Base-by-base conservation (phyloP, 2,113 vertebrate species). In the Climacteris rufus region DNA sequence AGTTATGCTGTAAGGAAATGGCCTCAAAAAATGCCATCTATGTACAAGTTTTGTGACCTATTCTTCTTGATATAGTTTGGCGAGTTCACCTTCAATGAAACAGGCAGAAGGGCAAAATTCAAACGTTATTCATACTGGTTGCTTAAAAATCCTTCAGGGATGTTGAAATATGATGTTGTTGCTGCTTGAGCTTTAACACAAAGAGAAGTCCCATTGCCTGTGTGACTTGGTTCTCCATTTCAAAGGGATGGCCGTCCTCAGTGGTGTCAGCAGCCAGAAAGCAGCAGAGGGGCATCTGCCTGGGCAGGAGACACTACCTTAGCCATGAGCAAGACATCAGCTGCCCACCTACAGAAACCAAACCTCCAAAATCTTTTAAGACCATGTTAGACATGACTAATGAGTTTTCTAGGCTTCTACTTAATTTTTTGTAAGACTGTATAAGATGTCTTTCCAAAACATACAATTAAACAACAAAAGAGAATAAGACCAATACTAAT, bases 221-320 rank as follows among this genome's bases (percentile, higher is more conserved):
- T 11, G 39, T 44, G 33, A 30, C 35, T 57, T 33, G 28, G 30
- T 31, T 79, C 69, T 42, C 31, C 8, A 1, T 28, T 42, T 10
- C 3, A 9, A 47, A 53, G 28, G 49, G 24, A 23, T 2, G 0
- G 40, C 11, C 0, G 1, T 10, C 10, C 14, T 9, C n/a, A 22
- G 52, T 2, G 1, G 22, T 15, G 22, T 4, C 44, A 35, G 47
- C 30, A 60, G 59, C 1, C 7, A 33, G 21, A 37, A 50, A 30
- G 22, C 57, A 27, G 60, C 3, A 47, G 60, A 37, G 37, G 22
- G 31, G 14, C 52, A 61, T 9, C 52, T 47, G 56, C 37, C 39
- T 18, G 39, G 54, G 28, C n/a, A 49, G 15, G 31, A 54, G 50
- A 30, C 31, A 45, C 42, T 37, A 14, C 64, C 45, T 14, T 13